These are phyloP conservation scores for Typhlichthys eigenmanni DNA, from an alignment of 2,797 vertebrate species.

Conservation along the genomic window DNA sequence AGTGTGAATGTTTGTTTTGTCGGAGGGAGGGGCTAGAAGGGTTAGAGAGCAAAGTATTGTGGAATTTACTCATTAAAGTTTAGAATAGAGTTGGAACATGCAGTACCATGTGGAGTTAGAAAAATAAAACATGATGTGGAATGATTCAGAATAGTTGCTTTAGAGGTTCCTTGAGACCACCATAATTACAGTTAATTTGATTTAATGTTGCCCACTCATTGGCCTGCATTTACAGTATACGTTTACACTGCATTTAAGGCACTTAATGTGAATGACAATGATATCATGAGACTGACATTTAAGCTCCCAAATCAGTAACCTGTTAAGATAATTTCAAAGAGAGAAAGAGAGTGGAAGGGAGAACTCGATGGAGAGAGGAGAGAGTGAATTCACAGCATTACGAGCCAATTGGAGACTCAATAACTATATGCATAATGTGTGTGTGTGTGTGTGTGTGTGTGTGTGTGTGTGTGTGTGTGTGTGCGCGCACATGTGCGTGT, in stretches of 20 bases:
- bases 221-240: constrained; percentile 69
- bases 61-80: neutral
- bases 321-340: constrained; percentile 62
- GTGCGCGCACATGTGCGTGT: neutral
- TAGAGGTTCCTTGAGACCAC: constrained; percentile 62
- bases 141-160: constrained; percentile 61
- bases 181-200: constrained; percentile 78
- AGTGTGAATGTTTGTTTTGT: no score
- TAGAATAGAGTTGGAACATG: no score
- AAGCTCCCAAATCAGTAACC: constrained; percentile 74
- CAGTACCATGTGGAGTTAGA: constrained; percentile 6
- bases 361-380: neutral
- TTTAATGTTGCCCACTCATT: constrained; percentile 75
- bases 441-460: neutral
- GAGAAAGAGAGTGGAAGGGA: constrained; percentile 19
- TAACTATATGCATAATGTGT: neutral
- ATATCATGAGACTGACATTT: constrained; percentile 79
- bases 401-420: neutral
- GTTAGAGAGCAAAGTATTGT: no score
- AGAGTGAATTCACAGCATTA: neutral
- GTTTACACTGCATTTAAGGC: constrained; percentile 74
- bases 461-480: neutral
- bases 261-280: constrained; percentile 76
- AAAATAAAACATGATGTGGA: constrained; percentile 37
- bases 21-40: no score